Base-by-base conservation (phyloP, 2,797 vertebrate species). In the Pelodytes ibericus region DNA sequence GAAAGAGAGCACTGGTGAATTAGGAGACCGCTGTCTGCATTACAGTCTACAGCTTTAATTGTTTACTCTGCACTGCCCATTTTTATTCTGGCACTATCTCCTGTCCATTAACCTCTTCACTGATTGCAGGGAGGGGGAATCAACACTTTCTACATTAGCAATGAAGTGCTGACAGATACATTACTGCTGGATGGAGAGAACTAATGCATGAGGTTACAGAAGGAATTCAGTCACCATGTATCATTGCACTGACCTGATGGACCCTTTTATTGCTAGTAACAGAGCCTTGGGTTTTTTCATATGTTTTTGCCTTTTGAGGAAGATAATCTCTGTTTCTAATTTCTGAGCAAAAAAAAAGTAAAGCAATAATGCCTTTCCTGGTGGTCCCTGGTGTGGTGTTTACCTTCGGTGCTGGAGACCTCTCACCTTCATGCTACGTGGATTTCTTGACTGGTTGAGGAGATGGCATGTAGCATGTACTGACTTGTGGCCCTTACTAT, bases 61-160 rank as follows among this genome's bases (percentile, higher is more conserved):
- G 62, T 58, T 59, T 72, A 59, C 59, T 57, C 25, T 47, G 36
- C 49, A 59, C 47, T 27, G 58, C 44, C 49, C 11, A 11, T 51
- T 22, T 27, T 33, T 9, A 29, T 27, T 65, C 27, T 77, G 62
- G 69, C 75, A 60, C 69, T 36, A 27, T 65, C 62, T 51, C 36
- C 39, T 72, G 36, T 77, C 69, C 75, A 77, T 77, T 77, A 77
- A 72, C 75, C 69, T 72, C 51, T 66, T 67, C 68, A 58, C 69
- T n/a, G 26, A 53, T 72, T n/a, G n/a, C n/a, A n/a, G 36, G 20
- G 31, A 30, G 44, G 58, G 41, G 47, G 64, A 18, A 53, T 63
- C 61, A 15, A n/a, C 29, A 30, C 24, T 22, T 51, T 7, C 61
- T 72, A 61, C 61, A 77, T 77, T 72, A 77, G 69, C 69, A 20